These are phyloP conservation scores for Scalopus aquaticus DNA, from an alignment of 2,113 vertebrate genomes.

Conservation along the genomic window DNA sequence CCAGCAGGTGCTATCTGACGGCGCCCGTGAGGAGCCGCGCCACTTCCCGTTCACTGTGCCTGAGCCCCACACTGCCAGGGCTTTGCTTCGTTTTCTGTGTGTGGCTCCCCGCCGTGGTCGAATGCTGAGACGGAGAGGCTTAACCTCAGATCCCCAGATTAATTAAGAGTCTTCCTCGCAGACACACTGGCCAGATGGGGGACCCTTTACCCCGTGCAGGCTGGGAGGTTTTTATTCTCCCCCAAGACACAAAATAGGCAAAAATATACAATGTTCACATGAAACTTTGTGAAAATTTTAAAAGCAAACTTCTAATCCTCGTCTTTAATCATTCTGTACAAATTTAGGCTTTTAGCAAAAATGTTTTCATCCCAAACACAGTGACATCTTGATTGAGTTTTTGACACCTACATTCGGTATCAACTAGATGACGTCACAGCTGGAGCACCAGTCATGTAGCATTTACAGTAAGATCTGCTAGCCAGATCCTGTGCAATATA, in stretches of 20 bases:
- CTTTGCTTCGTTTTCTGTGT: neutral
- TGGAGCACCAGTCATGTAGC: neutral
- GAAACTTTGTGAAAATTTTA: conserved; percentile 8
- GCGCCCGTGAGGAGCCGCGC: neutral
- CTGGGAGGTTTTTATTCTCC: neutral
- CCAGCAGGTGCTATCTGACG: neutral
- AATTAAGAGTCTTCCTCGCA: neutral
- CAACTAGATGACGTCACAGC: neutral
- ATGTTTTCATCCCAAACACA: neutral
- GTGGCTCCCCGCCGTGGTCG: neutral
- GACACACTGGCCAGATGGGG: neutral
- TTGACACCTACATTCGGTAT: neutral
- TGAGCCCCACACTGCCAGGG: neutral
- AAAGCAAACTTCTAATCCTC: neutral
- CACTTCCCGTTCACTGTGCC: too few relatives aligned
- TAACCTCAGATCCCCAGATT: neutral
- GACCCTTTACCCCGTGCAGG: neutral
- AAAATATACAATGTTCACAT: neutral
- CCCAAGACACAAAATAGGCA: neutral
- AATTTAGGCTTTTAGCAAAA: neutral
- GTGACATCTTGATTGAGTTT: neutral
- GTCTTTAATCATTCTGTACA: neutral
- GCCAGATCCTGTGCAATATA: neutral
- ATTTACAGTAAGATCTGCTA: neutral
- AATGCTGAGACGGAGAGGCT: neutral